These are phyloP conservation scores for Chinchilla lanigera DNA, from an alignment of 2,113 vertebrate genomes.

Conservation along the genomic window DNA sequence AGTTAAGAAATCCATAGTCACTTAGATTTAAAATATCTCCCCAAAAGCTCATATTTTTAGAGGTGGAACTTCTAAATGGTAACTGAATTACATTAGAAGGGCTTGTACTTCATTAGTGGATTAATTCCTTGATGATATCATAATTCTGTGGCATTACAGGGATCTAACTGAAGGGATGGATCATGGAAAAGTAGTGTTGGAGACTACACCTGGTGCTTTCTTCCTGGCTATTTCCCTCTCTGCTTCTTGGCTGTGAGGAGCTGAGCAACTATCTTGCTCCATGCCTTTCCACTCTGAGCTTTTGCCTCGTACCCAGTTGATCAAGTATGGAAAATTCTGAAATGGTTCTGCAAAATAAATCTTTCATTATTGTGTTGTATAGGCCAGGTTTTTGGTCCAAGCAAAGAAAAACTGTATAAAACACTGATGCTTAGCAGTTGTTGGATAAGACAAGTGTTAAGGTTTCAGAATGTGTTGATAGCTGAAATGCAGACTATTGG, in stretches of 20 bases:
- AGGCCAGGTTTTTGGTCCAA: not conserved
- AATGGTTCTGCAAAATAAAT: not conserved
- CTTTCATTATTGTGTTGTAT: not conserved
- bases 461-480: not conserved
- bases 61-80: not conserved
- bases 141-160: not conserved
- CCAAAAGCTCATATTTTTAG: not conserved
- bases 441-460: not conserved
- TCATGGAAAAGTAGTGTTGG: not conserved
- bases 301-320: not conserved
- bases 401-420: not conserved
- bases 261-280: not conserved
- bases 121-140: not conserved
- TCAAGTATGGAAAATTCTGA: not conserved
- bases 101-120: not conserved
- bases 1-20: not conserved
- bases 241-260: not conserved
- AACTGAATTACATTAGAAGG: not conserved
- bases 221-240: not conserved
- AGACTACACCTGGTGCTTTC: not conserved
- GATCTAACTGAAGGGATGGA: not conserved
- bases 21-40: not conserved
- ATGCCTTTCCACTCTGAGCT: not conserved
- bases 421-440: not conserved
- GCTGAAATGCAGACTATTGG: not conserved